These are phyloP conservation scores for Ridgeia piscesae DNA, from an alignment of 1,140 invertebrate species.

Conservation along the genomic window DNA sequence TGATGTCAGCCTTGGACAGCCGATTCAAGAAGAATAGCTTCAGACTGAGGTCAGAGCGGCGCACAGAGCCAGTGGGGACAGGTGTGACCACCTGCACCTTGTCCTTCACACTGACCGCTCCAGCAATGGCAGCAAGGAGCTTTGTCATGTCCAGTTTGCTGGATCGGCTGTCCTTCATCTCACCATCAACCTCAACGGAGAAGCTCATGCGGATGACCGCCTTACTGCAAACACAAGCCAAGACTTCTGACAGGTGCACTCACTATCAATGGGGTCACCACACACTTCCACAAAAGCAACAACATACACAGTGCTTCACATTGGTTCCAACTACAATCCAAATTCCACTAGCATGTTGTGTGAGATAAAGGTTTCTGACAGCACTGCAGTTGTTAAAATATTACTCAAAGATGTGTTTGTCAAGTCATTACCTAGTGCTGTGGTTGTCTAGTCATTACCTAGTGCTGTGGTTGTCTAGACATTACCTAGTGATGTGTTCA, in stretches of 20 bases:
- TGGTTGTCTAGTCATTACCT: too few species aligned
- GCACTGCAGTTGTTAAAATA: too few species aligned
- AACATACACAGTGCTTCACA: not conserved
- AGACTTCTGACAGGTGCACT: too few species aligned
- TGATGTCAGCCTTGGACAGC: not conserved
- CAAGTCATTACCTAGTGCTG: too few species aligned
- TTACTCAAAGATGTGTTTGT: too few species aligned
- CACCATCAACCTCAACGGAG: not conserved
- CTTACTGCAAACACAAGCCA: not conserved
- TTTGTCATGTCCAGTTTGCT: not conserved
- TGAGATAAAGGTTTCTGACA: not conserved
- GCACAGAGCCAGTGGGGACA: not conserved
- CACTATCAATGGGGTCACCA: not conserved
- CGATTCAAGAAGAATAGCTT: not conserved
- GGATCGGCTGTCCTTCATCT: not conserved
- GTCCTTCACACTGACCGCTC: not conserved
- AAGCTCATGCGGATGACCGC: not conserved
- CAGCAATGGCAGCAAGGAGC: not conserved
- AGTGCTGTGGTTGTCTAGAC: too few species aligned
- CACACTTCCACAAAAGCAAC: not conserved
- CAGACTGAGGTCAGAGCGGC: not conserved
- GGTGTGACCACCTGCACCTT: not conserved
- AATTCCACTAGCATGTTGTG: not conserved
- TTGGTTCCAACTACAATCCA: not conserved
- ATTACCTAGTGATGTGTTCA: too few species aligned